These are phyloP conservation scores for Drosophila sechellia DNA, from an alignment of 1,140 invertebrate genomes.

Conservation along the genomic window DNA sequence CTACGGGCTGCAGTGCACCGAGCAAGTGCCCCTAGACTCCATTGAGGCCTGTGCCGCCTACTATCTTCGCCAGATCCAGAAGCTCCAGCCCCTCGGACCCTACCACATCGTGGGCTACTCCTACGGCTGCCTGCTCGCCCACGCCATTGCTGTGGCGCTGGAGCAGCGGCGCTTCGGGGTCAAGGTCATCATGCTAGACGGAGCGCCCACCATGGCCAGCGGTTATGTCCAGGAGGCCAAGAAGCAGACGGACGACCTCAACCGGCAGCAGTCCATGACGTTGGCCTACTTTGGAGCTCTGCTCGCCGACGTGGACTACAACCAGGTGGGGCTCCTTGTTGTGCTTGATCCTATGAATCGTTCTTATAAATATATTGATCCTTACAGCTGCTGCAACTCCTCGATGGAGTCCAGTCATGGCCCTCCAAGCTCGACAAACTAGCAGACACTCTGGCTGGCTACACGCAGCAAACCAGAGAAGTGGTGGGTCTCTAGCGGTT, in stretches of 20 bases:
- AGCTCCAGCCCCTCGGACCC: slow-evolving; percentile 91
- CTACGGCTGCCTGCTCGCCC: slow-evolving; percentile 95
- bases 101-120: slow-evolving; percentile 97
- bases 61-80: slow-evolving; percentile 92
- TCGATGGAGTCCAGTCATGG: slow-evolving; percentile 84
- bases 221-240: slow-evolving; percentile 90
- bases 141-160: slow-evolving; percentile 96
- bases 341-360: not conserved
- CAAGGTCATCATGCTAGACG: slow-evolving; percentile 93
- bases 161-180: slow-evolving; percentile 88
- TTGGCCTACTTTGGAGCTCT: slow-evolving; percentile 93
- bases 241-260: slow-evolving; percentile 84
- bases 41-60: slow-evolving; percentile 91
- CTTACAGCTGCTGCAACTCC: slow-evolving; percentile 68
- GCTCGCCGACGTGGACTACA: slow-evolving; percentile 90
- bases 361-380: not conserved
- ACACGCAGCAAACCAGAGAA: slow-evolving; percentile 74
- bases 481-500: slow-evolving; percentile 55
- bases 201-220: slow-evolving; percentile 95
- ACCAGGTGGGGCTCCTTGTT: slow-evolving; percentile 45
- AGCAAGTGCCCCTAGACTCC: slow-evolving; percentile 89
- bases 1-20: slow-evolving; percentile 95
- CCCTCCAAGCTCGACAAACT: slow-evolving; percentile 85
- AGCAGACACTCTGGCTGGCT: slow-evolving; percentile 84
- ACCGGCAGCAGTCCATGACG: slow-evolving; percentile 88